These are phyloP conservation scores for Crossocerus cetratus DNA, from an alignment of 2,888 invertebrate species.

Conservation along the genomic window DNA sequence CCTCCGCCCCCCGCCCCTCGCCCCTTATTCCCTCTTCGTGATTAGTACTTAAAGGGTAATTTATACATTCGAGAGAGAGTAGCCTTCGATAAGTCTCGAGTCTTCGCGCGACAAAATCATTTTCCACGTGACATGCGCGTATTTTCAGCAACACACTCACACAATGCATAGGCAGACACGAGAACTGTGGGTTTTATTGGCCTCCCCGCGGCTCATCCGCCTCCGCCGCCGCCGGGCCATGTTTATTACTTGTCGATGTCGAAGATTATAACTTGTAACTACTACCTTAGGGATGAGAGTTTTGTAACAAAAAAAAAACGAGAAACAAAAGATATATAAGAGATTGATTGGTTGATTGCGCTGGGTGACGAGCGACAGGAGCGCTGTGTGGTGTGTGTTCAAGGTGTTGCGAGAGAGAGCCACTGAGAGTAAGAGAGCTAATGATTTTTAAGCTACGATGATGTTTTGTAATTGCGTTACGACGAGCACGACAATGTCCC, in stretches of 20 bases:
- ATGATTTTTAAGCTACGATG: constrained; percentile 9
- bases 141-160: too few species aligned
- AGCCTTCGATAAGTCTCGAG: constrained; percentile 27
- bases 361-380: background rate
- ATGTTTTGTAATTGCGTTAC: constrained; percentile 11
- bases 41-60: constrained; percentile 36
- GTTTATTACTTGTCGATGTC: constrained; percentile 39
- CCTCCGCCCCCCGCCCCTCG: constrained; percentile 1
- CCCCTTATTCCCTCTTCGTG: constrained; percentile 31
- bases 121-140: background rate
- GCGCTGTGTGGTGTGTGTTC: background rate
- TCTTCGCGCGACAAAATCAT: constrained; percentile 26
- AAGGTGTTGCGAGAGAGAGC: background rate
- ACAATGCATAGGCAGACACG: too few species aligned
- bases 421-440: background rate
- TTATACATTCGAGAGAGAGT: constrained; percentile 24
- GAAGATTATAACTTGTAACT: constrained; percentile 23
- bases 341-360: constrained; percentile 4
- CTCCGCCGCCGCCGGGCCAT: constrained; percentile 13
- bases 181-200: constrained; percentile 26
- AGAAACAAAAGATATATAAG: constrained; percentile 26
- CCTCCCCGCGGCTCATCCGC: constrained; percentile 18
- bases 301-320: constrained; percentile 26
- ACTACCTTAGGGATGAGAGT: constrained; percentile 37
- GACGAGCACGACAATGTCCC: constrained; percentile 6